Evolutionary conservation across 1,140 invertebrate species (phyloP).

Genomic region (Adelges cooleyi): DNA sequence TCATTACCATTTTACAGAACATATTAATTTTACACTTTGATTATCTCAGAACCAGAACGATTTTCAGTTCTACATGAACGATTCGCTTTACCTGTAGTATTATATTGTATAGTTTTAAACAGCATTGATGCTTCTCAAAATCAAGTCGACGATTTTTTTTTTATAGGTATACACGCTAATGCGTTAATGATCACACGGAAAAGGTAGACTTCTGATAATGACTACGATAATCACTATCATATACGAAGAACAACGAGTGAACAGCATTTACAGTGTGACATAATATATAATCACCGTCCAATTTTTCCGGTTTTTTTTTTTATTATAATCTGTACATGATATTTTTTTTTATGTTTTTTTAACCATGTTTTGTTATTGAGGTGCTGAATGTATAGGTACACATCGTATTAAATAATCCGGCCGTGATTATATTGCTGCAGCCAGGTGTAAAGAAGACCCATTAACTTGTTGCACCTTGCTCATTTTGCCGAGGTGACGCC

Average conservation of each 20-base stretch:
- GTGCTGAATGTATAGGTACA: slow-evolving; percentile 11
- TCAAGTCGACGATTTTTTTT: background rate
- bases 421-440: slow-evolving; percentile 6
- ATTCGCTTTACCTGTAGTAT: background rate
- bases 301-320: slow-evolving; percentile 18
- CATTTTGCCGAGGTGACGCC: slow-evolving; percentile 20
- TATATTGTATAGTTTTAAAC: background rate
- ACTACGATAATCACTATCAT: slow-evolving; percentile 3
- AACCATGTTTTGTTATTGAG: slow-evolving; percentile 12
- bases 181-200: slow-evolving; percentile 16
- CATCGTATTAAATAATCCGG: background rate
- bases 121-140: background rate
- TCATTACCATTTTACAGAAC: too few relatives aligned
- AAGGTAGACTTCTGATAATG: slow-evolving; percentile 12
- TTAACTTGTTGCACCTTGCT: slow-evolving; percentile 23
- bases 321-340: background rate
- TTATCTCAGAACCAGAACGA: too few relatives aligned
- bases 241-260: background rate
- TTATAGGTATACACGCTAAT: background rate
- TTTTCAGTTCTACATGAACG: background rate
- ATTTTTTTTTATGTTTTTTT: background rate
- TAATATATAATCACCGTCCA: slow-evolving; percentile 5
- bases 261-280: background rate
- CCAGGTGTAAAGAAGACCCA: slow-evolving; percentile 22
- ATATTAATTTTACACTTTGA: too few relatives aligned